Evolutionary conservation across 2,797 vertebrate genomes (phyloP).

Genomic region (Tangara arthus): DNA sequence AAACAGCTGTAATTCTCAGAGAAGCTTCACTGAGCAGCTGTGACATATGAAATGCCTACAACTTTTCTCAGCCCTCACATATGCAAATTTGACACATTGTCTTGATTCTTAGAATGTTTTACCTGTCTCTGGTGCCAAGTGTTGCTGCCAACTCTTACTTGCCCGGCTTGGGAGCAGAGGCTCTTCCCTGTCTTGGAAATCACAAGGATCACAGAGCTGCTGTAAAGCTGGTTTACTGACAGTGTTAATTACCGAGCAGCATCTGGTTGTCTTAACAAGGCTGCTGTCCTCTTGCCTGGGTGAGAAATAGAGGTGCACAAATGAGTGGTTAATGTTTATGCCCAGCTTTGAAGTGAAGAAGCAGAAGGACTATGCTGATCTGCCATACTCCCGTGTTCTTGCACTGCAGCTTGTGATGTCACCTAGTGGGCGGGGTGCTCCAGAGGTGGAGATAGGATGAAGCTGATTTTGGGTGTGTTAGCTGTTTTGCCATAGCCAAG

Average conservation of each 20-base stretch:
- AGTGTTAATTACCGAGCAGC: neutral
- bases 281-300: neutral
- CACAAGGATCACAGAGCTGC: neutral
- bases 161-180: neutral
- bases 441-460: neutral
- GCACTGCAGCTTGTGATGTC: neutral
- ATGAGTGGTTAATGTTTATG: neutral
- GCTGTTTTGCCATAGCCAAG: neutral
- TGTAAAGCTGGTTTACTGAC: neutral
- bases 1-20: neutral
- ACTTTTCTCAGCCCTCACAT: neutral
- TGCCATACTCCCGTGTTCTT: neutral
- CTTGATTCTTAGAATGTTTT: slow-evolving; percentile 31
- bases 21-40: neutral
- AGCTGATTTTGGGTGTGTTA: neutral
- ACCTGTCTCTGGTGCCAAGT: neutral
- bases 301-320: neutral
- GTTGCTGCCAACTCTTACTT: neutral
- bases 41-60: neutral
- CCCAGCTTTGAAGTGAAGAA: neutral
- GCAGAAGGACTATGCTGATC: neutral
- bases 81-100: slow-evolving; percentile 14
- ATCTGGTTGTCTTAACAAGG: neutral
- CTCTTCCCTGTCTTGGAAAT: neutral
- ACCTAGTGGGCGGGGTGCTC: neutral